These are phyloP conservation scores for Peucedramus taeniatus DNA, from an alignment of 2,113 vertebrate genomes.

Conservation along the genomic window DNA sequence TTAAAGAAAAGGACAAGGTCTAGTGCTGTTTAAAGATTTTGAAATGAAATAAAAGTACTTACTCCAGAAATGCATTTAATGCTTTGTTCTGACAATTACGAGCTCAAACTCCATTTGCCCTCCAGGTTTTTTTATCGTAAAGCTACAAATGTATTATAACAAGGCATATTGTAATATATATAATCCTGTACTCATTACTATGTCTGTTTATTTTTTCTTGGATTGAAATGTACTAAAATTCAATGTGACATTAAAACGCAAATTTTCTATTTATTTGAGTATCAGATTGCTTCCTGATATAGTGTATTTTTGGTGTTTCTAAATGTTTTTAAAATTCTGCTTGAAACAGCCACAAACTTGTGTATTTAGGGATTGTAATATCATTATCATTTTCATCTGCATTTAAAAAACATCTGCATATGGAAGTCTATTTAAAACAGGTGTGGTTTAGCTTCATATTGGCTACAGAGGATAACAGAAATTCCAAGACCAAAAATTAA, in stretches of 20 bases:
- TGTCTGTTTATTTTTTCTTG: constrained; percentile 88
- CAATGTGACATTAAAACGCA: constrained; percentile 90
- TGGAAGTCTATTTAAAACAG: constrained; percentile 19
- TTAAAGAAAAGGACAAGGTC: constrained; percentile 50
- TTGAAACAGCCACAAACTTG: constrained; percentile 1
- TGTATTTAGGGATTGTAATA: constrained; percentile 23
- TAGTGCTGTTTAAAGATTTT: constrained; percentile 71
- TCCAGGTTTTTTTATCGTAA: constrained; percentile 83
- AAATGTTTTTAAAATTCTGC: constrained; percentile 36
- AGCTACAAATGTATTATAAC: constrained; percentile 90
- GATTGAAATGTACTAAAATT: constrained; percentile 91
- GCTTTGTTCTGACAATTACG: constrained; percentile 76
- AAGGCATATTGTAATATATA: constrained; percentile 94
- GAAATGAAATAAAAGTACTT: constrained; percentile 73
- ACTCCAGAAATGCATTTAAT: constrained; percentile 76
- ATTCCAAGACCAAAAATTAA: constrained; percentile 22
- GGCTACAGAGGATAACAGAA: constrained; percentile 17
- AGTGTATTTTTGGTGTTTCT: constrained; percentile 19
- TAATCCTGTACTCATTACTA: constrained; percentile 86
- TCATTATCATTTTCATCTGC: neutral
- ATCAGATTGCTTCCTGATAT: constrained; percentile 60
- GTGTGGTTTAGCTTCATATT: constrained; percentile 25
- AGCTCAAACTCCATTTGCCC: constrained; percentile 79
- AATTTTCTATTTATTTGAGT: constrained; percentile 88
- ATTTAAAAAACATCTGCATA: constrained; percentile 38